These are phyloP conservation scores for Globodera ellingtonae DNA, from an alignment of 1,140 invertebrate genomes.

Conservation along the genomic window DNA sequence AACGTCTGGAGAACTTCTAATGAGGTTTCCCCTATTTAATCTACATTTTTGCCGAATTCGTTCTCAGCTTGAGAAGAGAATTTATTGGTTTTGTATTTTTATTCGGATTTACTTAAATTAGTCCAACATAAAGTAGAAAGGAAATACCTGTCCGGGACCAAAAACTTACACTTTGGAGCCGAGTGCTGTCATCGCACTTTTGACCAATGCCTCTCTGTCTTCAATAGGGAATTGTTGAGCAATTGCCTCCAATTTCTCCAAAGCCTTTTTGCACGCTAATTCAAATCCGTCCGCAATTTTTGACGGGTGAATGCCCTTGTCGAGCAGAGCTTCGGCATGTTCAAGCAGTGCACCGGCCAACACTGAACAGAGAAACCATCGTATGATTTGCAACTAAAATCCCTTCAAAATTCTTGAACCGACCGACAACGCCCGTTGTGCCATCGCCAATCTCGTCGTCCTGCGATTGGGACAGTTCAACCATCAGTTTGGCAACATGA, in stretches of 20 bases:
- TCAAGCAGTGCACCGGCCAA: constrained; percentile 88
- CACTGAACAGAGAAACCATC: constrained; percentile 67
- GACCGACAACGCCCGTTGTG: constrained; percentile 94
- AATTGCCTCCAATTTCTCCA: constrained; percentile 83
- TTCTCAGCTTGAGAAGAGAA: no score
- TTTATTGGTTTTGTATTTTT: no score
- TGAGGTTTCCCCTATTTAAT: no score
- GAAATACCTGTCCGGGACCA: no score
- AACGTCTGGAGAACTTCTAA: no score
- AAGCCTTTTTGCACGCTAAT: constrained; percentile 86
- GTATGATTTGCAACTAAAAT: constrained; percentile 13
- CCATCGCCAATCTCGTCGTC: constrained; percentile 99
- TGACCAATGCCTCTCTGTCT: constrained; percentile 84
- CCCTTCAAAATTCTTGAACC: constrained; percentile 32
- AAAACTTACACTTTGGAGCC: constrained; percentile 90
- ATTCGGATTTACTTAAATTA: no score
- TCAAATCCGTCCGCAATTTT: constrained; percentile 98
- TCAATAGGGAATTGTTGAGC: constrained; percentile 85
- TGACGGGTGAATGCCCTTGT: constrained; percentile 97
- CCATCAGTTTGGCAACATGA: constrained; percentile 96
- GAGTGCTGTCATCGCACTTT: constrained; percentile 95
- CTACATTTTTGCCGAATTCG: no score
- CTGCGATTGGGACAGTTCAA: constrained; percentile 95
- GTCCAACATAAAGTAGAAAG: no score
- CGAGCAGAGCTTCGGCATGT: constrained; percentile 87